phyloP scores from a whole-genome alignment of 2,888 invertebrate genomes.

The Mystacides longicornis region DNA sequence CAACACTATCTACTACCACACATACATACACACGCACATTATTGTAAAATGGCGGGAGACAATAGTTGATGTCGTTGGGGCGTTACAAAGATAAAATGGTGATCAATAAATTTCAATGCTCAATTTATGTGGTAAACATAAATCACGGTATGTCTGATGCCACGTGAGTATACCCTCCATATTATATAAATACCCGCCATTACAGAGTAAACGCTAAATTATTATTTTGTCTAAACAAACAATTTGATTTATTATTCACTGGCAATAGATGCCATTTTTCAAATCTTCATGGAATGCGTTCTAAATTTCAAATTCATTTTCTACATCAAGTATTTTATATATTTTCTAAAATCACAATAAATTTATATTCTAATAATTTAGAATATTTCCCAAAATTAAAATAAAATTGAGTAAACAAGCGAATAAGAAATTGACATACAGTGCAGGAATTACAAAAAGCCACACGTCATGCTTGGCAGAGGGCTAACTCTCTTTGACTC shows the following conservation, averaged over 20 bases:
- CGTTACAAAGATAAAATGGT: conserved; percentile 10
- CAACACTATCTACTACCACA: too few species aligned
- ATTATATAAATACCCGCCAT: background rate
- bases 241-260: background rate
- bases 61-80: conserved; percentile 2
- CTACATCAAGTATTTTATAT: too few species aligned
- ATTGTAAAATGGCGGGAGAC: conserved; percentile 2
- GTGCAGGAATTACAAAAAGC: too few species aligned
- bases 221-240: background rate
- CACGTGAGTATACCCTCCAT: background rate
- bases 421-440: too few species aligned
- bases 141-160: conserved; percentile 17
- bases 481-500: too few species aligned
- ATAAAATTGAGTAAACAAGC: too few species aligned
- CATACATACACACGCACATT: background rate
- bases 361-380: too few species aligned
- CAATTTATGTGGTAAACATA: conserved; percentile 25
- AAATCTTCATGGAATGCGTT: too few species aligned
- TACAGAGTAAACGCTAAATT: background rate
- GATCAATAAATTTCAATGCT: conserved; percentile 24
- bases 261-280: background rate
- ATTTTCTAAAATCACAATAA: too few species aligned
- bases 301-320: too few species aligned
- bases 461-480: too few species aligned
- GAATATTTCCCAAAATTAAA: too few species aligned